Evolutionary conservation across 1,140 invertebrate genomes (phyloP).

Genomic region (Aphelinus certus): DNA sequence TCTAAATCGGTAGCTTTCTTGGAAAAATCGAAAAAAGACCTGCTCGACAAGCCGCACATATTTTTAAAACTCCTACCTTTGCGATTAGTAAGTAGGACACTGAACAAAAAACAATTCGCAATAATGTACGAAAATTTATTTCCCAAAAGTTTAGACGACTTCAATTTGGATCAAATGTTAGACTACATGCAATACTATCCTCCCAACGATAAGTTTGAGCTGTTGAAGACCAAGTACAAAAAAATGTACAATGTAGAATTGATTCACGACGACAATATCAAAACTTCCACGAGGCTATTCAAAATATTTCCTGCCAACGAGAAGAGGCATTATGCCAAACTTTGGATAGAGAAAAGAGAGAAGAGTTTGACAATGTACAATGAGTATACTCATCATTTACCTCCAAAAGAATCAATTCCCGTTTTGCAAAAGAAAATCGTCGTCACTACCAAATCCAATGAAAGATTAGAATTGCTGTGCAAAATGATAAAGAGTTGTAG

Average conservation of each 20-base stretch:
- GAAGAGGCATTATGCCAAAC: conserved; percentile 36
- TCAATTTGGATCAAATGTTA: conserved; percentile 30
- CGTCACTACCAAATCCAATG: no score
- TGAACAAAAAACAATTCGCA: conserved; percentile 41
- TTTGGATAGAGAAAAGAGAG: not conserved
- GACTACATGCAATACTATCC: conserved; percentile 44
- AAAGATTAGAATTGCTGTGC: no score
- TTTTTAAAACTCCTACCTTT: conserved; percentile 43
- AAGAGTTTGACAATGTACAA: not conserved
- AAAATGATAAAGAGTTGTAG: conserved; percentile 49
- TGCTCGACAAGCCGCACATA: conserved; percentile 40
- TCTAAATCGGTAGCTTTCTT: conserved; percentile 43
- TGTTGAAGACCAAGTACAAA: not conserved
- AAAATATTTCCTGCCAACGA: conserved; percentile 35
- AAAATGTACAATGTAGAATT: not conserved
- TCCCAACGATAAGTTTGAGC: conserved; percentile 39
- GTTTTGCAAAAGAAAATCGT: conserved; percentile 45
- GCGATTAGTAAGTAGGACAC: conserved; percentile 35
- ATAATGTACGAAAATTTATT: conserved; percentile 44
- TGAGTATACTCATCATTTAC: conserved; percentile 46
- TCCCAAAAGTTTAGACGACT: conserved; percentile 24
- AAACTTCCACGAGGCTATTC: not conserved
- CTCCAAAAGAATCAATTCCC: conserved; percentile 41
- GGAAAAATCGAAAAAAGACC: conserved; percentile 36
- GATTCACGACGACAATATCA: not conserved